A percentile compares a stretch with the other conserved stretches of the same genome.
These are phyloP conservation scores for Catagonus wagneri DNA, from an alignment of 2,113 vertebrate genomes.

Conservation along the genomic window DNA sequence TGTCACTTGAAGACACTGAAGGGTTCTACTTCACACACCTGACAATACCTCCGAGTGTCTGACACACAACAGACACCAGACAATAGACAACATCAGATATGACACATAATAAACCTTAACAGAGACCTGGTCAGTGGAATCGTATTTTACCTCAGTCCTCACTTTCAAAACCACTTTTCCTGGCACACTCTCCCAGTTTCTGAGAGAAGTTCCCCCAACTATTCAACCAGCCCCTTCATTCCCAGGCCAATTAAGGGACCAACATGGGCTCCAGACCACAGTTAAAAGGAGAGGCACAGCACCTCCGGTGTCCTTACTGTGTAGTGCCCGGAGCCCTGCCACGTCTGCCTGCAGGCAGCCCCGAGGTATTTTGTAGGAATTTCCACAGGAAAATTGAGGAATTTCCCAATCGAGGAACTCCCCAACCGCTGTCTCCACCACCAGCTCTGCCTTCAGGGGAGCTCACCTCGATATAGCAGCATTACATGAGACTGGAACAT, in stretches of 20 bases:
- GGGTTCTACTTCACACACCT: background rate
- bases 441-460: background rate
- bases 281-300: background rate
- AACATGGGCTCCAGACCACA: background rate
- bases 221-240: background rate
- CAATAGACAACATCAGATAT: background rate
- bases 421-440: background rate
- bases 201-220: background rate
- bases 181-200: background rate
- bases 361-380: background rate
- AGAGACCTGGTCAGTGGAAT: background rate
- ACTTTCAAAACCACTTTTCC: background rate
- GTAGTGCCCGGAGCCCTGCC: background rate
- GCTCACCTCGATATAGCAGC: background rate
- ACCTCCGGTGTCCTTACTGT: fast-evolving
- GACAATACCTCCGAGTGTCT: background rate
- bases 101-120: background rate
- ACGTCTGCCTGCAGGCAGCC: fast-evolving
- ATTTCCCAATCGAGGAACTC: too few species aligned
- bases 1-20: background rate
- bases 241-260: background rate
- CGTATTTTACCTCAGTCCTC: background rate
- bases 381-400: too few species aligned
- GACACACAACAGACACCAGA: background rate
- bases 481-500: background rate